Conservation (phyloP, 2,113 vertebrate genomes). For the Halcyon senegalensis region DNA sequence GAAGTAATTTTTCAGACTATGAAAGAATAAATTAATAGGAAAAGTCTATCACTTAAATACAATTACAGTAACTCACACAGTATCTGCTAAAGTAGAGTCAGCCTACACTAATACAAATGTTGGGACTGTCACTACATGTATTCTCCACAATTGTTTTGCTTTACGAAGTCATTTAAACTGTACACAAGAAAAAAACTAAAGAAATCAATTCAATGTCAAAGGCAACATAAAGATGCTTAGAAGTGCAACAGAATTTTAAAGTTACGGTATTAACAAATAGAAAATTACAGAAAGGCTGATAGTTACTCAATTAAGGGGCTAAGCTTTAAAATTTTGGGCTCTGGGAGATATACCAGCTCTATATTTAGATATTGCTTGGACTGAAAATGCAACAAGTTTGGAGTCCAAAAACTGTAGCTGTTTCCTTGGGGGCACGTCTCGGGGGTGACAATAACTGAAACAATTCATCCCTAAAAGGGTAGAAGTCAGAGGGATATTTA, state of each 20-base stretch:
- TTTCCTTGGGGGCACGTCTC: neutral
- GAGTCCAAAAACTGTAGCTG: neutral
- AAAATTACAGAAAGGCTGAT: neutral
- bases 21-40: neutral
- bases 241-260: neutral
- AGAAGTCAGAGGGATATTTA: neutral
- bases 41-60: neutral
- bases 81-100: neutral
- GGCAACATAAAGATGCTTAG: neutral
- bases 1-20: neutral
- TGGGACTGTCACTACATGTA: neutral
- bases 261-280: neutral
- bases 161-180: neutral
- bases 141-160: neutral
- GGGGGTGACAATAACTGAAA: neutral
- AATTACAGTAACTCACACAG: neutral
- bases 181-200: neutral
- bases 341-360: neutral
- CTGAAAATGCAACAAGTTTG: neutral
- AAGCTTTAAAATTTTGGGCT: neutral
- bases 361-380: neutral
- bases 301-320: neutral
- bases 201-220: neutral
- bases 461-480: neutral
- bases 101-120: neutral